Conservation (phyloP, 2,113 vertebrate genomes). For the Leptobrachium leishanense region DNA sequence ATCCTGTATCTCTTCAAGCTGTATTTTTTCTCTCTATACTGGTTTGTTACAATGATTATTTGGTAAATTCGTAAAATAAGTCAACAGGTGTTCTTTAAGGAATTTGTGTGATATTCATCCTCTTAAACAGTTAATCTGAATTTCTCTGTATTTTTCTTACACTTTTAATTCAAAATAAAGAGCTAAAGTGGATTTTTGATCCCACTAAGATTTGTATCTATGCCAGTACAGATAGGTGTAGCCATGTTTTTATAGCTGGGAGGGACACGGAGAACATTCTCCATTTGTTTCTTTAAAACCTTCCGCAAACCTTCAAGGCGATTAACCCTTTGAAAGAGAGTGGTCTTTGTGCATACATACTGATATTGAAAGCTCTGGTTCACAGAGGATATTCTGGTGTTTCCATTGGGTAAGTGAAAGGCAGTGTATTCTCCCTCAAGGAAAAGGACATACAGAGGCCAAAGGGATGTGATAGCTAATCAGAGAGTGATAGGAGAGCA, state of each 20-base stretch:
- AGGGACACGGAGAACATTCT: conserved; percentile 28
- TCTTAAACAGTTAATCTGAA: not conserved
- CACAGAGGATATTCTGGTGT: too few species aligned
- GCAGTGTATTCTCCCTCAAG: too few species aligned
- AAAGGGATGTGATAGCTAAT: too few species aligned
- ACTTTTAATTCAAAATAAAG: conserved; percentile 29
- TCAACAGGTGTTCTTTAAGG: too few species aligned
- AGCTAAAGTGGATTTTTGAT: conserved; percentile 20
- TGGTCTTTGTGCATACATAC: not conserved
- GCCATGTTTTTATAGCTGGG: conserved; percentile 46
- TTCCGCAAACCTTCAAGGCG: conserved; percentile 23
- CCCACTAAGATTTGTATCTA: conserved; percentile 39
- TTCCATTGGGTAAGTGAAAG: too few species aligned
- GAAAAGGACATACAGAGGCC: too few species aligned
- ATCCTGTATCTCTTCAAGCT: too few species aligned
- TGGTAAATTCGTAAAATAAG: too few species aligned
- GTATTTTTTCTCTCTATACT: too few species aligned
- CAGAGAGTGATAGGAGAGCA: too few species aligned
- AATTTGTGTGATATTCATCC: too few species aligned
- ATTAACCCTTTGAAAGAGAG: conserved; percentile 5
- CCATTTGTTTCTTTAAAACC: conserved; percentile 38
- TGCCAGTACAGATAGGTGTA: conserved; percentile 46
- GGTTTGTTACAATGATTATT: too few species aligned
- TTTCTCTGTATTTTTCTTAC: conserved; percentile 20
- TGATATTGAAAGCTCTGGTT: not conserved